Percentiles rank a stretch among this genome's conserved stretches.
Evolutionary conservation across 2,113 vertebrate genomes (phyloP).

Genomic region (Pandion haliaetus): DNA sequence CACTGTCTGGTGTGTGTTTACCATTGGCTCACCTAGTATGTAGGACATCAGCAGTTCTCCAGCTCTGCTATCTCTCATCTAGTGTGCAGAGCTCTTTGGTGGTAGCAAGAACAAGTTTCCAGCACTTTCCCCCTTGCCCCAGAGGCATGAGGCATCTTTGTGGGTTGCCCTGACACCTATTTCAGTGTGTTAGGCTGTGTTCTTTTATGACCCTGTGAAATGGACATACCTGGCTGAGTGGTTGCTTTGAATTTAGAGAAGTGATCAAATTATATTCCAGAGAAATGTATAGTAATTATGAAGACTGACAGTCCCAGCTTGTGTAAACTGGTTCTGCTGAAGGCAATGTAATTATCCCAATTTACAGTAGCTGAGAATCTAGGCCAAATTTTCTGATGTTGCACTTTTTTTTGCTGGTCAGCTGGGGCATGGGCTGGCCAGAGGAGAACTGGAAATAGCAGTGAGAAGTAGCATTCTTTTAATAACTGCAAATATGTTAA

Average conservation of each 20-base stretch:
- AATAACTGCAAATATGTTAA: background rate
- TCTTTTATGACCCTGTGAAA: background rate
- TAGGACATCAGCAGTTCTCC: background rate
- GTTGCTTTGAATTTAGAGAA: background rate
- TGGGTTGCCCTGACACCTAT: background rate
- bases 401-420: background rate
- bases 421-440: background rate
- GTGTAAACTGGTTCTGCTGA: background rate
- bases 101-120: background rate
- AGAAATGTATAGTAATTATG: too few species aligned
- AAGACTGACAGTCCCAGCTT: background rate
- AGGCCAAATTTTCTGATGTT: background rate
- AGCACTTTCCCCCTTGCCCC: background rate
- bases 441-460: background rate
- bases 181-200: background rate
- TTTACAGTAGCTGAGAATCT: background rate
- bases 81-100: background rate
- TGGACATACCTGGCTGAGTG: background rate
- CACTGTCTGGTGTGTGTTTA: accelerated
- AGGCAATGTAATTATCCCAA: background rate
- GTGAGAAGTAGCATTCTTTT: background rate
- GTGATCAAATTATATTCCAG: background rate
- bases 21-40: too few species aligned
- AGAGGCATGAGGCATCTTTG: background rate
- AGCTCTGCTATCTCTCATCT: too few species aligned